A percentile compares a stretch with the other conserved stretches of the same genome.
phyloP scores from a whole-genome alignment of 2,113 vertebrate genomes.

The Thermophis baileyi region DNA sequence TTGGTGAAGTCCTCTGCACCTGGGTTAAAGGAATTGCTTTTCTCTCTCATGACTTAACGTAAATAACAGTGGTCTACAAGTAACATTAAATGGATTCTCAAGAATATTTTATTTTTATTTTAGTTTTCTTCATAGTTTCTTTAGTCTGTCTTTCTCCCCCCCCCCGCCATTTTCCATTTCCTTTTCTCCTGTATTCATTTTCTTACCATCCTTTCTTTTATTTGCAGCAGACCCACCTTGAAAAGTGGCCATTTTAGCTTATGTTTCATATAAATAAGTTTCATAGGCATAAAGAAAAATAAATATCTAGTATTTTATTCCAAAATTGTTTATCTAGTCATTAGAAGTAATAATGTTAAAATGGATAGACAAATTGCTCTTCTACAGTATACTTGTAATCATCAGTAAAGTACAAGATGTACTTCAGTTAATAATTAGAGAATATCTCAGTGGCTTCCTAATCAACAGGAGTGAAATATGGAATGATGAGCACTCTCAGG shows the following conservation, averaged over 20 bases:
- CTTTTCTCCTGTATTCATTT: not conserved
- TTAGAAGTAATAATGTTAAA: conserved; percentile 6
- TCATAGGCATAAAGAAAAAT: not conserved
- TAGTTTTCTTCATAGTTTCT: not conserved
- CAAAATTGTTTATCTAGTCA: not conserved
- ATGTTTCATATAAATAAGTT: not conserved
- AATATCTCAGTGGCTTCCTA: not conserved
- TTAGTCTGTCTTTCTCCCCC: too few relatives aligned
- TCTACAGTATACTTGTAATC: conserved; percentile 4
- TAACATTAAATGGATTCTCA: not conserved
- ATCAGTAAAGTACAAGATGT: conserved; percentile 16
- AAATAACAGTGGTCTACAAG: not conserved
- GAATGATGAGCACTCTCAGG: not conserved
- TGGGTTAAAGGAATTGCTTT: not conserved
- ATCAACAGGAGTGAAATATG: conserved; percentile 3
- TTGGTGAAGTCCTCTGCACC: not conserved
- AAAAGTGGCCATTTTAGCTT: not conserved
- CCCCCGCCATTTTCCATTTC: not conserved
- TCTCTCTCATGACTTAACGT: not conserved
- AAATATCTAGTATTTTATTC: not conserved
- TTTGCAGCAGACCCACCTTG: not conserved
- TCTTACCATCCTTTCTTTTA: not conserved
- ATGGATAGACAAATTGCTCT: conserved; percentile 8
- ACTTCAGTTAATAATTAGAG: conserved; percentile 7
- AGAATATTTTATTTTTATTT: not conserved